Conservation (phyloP, 2,888 invertebrate genomes). For the Pseudoips prasinana region DNA sequence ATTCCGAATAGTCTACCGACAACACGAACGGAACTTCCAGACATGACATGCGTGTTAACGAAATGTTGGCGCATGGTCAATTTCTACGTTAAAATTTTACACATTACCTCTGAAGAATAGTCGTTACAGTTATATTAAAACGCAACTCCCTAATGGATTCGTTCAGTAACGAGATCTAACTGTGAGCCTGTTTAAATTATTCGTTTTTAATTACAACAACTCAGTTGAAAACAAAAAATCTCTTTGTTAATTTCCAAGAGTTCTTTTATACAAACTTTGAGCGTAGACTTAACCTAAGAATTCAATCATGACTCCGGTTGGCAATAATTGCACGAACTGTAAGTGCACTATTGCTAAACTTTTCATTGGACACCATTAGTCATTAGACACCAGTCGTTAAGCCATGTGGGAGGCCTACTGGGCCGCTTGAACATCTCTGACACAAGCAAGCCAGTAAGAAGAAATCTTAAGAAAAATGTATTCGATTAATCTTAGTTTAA, state of each 20-base stretch:
- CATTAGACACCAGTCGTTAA: no score
- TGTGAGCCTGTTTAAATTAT: conserved; percentile 25
- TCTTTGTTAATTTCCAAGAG: conserved; percentile 62
- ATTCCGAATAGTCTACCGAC: conserved; percentile 73
- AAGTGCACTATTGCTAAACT: conserved; percentile 71
- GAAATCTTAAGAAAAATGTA: no score
- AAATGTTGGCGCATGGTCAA: conserved; percentile 70
- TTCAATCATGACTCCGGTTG: conserved; percentile 74
- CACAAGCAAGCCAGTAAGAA: no score
- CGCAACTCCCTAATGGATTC: conserved; percentile 35
- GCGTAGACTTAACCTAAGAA: conserved; percentile 73
- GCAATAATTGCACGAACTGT: conserved; percentile 71
- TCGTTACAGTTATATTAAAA: conserved; percentile 51
- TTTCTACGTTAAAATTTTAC: conserved; percentile 55
- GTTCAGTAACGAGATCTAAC: conserved; percentile 14
- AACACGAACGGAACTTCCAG: conserved; percentile 71
- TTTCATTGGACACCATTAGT: no score
- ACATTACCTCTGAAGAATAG: conserved; percentile 47
- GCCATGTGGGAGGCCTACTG: no score
- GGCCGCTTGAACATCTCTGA: no score
- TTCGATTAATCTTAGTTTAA: no score
- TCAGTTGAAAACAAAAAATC: conserved; percentile 44
- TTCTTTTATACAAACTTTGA: conserved; percentile 69
- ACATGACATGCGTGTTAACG: conserved; percentile 77
- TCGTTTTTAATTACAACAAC: conserved; percentile 44